These are phyloP conservation scores for Anorthoa munda DNA, from an alignment of 2,888 invertebrate genomes.

Conservation along the genomic window DNA sequence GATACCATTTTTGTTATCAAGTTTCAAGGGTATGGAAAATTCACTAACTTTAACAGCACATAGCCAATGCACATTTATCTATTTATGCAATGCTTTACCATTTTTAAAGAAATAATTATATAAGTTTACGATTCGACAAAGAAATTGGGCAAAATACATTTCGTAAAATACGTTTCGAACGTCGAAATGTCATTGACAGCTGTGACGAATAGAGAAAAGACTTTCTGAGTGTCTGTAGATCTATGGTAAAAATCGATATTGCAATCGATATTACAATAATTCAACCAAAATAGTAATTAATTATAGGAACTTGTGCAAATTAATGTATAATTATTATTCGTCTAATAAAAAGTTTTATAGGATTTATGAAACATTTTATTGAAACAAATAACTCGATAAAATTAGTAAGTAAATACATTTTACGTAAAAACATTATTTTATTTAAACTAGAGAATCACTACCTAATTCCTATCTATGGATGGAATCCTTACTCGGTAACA, in stretches of 20 bases:
- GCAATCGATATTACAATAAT: slow-evolving; percentile 62
- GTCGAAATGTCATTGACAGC: slow-evolving; percentile 88
- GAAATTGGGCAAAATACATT: slow-evolving; percentile 78
- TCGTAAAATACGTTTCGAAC: slow-evolving; percentile 81
- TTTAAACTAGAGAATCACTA: background rate
- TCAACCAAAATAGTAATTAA: background rate
- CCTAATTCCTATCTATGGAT: background rate
- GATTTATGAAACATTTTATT: background rate
- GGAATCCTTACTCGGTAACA: background rate
- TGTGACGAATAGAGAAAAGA: slow-evolving; percentile 84
- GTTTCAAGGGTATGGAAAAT: slow-evolving; percentile 48
- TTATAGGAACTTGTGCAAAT: background rate
- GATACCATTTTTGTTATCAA: slow-evolving; percentile 83
- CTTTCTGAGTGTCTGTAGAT: slow-evolving; percentile 74
- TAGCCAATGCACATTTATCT: slow-evolving; percentile 45
- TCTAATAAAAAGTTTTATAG: background rate
- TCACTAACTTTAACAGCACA: slow-evolving; percentile 52
- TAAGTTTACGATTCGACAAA: slow-evolving; percentile 74
- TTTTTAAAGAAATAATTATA: slow-evolving; percentile 69
- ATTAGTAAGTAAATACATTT: background rate
- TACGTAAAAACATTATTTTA: background rate
- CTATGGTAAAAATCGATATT: slow-evolving; percentile 85
- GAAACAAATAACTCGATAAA: background rate
- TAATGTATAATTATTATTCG: background rate
- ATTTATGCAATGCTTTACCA: slow-evolving; percentile 38